Percentiles rank a stretch among this genome's conserved stretches.
Evolutionary conservation across 2,797 vertebrate genomes (phyloP).

Genomic region (Hydrocynus forskahlii): DNA sequence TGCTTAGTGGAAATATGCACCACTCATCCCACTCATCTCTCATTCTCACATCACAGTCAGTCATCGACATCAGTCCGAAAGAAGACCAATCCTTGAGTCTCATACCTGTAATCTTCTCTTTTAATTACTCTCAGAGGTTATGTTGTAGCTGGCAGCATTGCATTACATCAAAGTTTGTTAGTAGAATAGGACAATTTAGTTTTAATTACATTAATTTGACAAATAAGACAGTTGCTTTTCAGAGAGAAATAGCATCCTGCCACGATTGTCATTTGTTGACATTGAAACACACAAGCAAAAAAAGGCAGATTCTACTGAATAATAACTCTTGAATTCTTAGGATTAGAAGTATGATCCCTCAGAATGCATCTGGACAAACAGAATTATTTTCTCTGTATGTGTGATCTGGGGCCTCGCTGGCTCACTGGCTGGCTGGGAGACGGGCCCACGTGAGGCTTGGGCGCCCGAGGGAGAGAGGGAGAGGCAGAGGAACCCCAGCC

Average conservation of each 20-base stretch:
- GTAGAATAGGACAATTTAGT: too few relatives aligned
- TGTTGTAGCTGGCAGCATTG: neutral
- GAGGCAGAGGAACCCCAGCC: constrained; percentile 48
- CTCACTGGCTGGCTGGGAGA: constrained; percentile 50
- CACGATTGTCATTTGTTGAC: neutral
- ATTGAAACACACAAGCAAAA: neutral
- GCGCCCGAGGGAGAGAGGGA: constrained; percentile 44
- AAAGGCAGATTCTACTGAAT: too few relatives aligned
- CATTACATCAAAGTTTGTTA: too few relatives aligned
- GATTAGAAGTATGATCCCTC: too few relatives aligned
- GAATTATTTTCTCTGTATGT: constrained; percentile 29
- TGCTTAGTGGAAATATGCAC: constrained; percentile 42
- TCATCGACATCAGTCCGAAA: constrained; percentile 5
- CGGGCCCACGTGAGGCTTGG: constrained; percentile 27
- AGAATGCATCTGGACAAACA: neutral
- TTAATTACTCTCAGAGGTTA: neutral
- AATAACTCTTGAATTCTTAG: too few relatives aligned
- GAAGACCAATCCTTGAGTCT: neutral
- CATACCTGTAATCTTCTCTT: neutral
- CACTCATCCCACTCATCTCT: constrained; percentile 23
- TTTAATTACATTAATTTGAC: too few relatives aligned
- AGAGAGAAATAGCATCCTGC: too few relatives aligned
- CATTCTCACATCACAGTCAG: neutral
- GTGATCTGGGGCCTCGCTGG: constrained; percentile 43
- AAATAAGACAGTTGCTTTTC: too few relatives aligned